These are phyloP conservation scores for Zosterops pallidus DNA, from an alignment of 2,113 vertebrate species.

Conservation along the genomic window DNA sequence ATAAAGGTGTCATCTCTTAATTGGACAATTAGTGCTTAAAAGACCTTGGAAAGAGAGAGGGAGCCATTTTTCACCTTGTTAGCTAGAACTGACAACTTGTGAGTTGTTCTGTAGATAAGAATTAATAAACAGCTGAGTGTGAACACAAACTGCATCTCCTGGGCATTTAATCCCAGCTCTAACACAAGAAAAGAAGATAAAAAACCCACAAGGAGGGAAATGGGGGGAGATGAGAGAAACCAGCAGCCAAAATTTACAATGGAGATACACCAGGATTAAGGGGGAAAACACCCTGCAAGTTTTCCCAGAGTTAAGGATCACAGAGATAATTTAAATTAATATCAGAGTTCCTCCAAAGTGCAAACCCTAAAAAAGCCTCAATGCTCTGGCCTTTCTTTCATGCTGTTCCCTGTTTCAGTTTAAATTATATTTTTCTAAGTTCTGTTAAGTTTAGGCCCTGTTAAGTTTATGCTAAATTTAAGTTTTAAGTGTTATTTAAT, in stretches of 20 bases:
- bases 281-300: background rate
- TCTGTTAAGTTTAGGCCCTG: background rate
- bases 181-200: background rate
- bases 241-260: background rate
- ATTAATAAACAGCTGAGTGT: background rate
- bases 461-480: background rate
- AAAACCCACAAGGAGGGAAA: background rate
- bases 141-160: background rate
- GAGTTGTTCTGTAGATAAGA: background rate
- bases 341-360: background rate
- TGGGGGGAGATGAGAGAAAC: background rate
- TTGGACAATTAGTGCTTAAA: background rate
- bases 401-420: background rate
- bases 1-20: background rate
- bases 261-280: background rate
- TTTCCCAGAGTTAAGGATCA: background rate
- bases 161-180: background rate
- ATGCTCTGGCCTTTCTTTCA: accelerated
- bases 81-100: background rate
- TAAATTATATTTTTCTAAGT: background rate
- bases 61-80: background rate
- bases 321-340: accelerated
- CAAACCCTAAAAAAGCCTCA: background rate
- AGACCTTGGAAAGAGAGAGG: background rate
- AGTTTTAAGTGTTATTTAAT: background rate